Evolutionary conservation across 1,140 invertebrate species (phyloP).

Genomic region (Aphelinus certus): DNA sequence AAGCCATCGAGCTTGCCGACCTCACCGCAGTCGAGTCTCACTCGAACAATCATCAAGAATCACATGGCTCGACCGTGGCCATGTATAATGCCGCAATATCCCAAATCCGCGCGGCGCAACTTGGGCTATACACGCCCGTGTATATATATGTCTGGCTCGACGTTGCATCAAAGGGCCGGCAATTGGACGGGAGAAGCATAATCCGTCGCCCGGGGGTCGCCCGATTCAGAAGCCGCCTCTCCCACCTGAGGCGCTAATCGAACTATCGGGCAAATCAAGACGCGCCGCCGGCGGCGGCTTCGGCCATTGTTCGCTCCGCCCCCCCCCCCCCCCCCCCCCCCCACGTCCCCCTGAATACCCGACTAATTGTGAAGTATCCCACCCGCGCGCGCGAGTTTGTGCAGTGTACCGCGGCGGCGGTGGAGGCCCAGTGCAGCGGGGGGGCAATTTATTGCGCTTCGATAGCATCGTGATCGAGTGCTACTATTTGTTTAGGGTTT

Average conservation of each 20-base stretch:
- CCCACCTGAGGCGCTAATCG: slow-evolving; percentile 16
- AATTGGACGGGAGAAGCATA: neutral
- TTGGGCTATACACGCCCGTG: too few relatives aligned
- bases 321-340: too few relatives aligned
- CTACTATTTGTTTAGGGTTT: slow-evolving; percentile 34
- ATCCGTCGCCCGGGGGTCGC: neutral
- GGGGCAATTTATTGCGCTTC: slow-evolving; percentile 32
- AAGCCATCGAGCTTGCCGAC: too few relatives aligned
- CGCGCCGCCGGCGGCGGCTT: neutral
- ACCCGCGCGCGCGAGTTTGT: neutral
- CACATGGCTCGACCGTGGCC: too few relatives aligned
- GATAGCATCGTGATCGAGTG: slow-evolving; percentile 38
- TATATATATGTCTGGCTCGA: too few relatives aligned
- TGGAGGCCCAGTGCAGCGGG: neutral
- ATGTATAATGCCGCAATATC: too few relatives aligned
- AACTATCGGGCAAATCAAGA: slow-evolving; percentile 30
- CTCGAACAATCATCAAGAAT: too few relatives aligned
- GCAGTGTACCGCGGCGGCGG: neutral
- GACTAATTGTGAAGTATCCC: slow-evolving; percentile 44
- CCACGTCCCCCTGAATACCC: slow-evolving; percentile 31
- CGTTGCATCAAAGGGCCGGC: too few relatives aligned
- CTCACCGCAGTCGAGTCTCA: too few relatives aligned
- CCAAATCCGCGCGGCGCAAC: too few relatives aligned
- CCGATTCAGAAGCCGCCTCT: too few relatives aligned
- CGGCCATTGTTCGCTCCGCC: too few relatives aligned